A percentile compares a stretch with the other conserved stretches of the same genome.
phyloP scores from a whole-genome alignment of 1,140 invertebrate species.

The Orius laevigatus region DNA sequence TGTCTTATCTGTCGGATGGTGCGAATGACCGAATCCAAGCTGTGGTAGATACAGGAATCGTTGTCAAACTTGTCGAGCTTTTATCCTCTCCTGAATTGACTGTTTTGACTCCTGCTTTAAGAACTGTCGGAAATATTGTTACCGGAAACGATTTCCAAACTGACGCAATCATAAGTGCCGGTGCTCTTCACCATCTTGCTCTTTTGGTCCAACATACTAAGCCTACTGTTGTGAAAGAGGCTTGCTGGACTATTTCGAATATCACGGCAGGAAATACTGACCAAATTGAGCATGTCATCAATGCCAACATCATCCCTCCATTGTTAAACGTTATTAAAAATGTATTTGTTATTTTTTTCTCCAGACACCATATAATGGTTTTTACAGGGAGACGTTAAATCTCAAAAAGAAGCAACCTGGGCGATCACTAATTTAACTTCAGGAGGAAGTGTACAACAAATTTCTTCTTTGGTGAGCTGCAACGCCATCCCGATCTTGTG shows the following conservation, averaged over 20 bases:
- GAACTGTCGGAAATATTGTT: slow-evolving; percentile 76
- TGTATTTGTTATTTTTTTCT: slow-evolving; percentile 27
- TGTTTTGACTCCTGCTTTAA: slow-evolving; percentile 76
- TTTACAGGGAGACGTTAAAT: slow-evolving; percentile 52
- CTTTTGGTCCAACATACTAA: slow-evolving; percentile 58
- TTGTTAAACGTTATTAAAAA: slow-evolving; percentile 48
- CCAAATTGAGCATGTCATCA: slow-evolving; percentile 61
- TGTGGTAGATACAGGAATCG: slow-evolving; percentile 52
- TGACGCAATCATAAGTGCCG: slow-evolving; percentile 69
- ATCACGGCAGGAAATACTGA: slow-evolving; percentile 58
- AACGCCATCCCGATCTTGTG: slow-evolving; percentile 35
- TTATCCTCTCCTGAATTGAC: slow-evolving; percentile 51
- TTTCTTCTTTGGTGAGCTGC: slow-evolving; percentile 40
- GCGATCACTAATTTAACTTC: slow-evolving; percentile 66
- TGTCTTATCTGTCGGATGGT: slow-evolving; percentile 91
- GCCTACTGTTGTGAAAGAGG: slow-evolving; percentile 65
- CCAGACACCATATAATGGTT: slow-evolving; percentile 9
- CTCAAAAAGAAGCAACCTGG: slow-evolving; percentile 69
- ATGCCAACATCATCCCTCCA: slow-evolving; percentile 46
- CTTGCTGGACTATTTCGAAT: slow-evolving; percentile 70
- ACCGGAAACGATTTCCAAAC: slow-evolving; percentile 76
- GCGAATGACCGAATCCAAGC: slow-evolving; percentile 84
- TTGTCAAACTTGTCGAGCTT: slow-evolving; percentile 59
- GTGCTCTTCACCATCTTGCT: slow-evolving; percentile 54
- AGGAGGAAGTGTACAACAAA: slow-evolving; percentile 49